Evolutionary conservation across 2,113 vertebrate species (phyloP).

Genomic region (Alouatta palliata): DNA sequence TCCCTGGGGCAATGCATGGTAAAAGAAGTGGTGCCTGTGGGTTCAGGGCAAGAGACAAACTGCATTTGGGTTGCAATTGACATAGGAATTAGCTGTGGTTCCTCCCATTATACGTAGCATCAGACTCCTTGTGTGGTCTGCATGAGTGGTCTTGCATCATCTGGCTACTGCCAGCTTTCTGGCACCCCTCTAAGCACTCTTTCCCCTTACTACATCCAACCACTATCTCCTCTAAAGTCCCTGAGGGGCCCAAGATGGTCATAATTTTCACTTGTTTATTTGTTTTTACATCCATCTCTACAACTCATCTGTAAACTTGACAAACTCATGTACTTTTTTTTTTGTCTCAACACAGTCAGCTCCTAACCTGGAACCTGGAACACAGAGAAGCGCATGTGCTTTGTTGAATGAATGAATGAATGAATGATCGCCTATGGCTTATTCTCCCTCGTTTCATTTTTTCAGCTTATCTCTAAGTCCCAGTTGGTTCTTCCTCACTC

Average conservation of each 20-base stretch:
- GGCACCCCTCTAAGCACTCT: not conserved
- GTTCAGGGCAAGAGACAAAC: not conserved
- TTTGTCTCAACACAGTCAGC: not conserved
- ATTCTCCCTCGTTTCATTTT: not conserved
- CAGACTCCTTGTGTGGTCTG: not conserved
- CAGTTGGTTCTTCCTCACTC: not conserved
- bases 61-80: not conserved
- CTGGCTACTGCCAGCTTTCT: not conserved
- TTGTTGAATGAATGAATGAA: not conserved
- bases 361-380: not conserved
- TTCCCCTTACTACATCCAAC: not conserved
- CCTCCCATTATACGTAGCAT: not conserved
- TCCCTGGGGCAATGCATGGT: accelerated
- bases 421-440: not conserved
- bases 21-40: not conserved
- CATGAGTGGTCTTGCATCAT: not conserved
- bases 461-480: not conserved
- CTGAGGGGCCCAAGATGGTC: not conserved
- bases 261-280: not conserved
- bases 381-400: not conserved
- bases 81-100: not conserved
- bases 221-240: not conserved
- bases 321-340: not conserved
- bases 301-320: not conserved
- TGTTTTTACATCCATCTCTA: not conserved